phyloP scores from a whole-genome alignment of 1,140 invertebrate species.

The Macrobrachium nipponense region DNA sequence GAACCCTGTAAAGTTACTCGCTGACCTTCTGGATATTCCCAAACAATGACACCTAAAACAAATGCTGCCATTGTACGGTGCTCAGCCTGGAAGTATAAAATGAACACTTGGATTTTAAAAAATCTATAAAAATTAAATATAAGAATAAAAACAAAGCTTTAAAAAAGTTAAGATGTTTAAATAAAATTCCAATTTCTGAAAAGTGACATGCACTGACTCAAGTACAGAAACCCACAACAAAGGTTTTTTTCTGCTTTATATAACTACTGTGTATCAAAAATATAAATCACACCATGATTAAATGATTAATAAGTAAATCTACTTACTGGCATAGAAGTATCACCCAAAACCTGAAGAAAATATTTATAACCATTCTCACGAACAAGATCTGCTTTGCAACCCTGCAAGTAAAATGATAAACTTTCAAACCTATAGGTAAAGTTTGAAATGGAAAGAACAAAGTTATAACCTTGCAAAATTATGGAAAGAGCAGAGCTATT shows the following conservation, averaged over 20 bases:
- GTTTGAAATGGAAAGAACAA: too few species aligned
- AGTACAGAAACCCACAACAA: neutral
- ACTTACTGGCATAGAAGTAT: constrained; percentile 77
- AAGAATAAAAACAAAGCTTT: too few species aligned
- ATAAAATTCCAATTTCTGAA: neutral
- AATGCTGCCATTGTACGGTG: constrained; percentile 79
- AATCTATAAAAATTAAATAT: too few species aligned
- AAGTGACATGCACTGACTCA: neutral
- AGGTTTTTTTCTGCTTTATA: neutral
- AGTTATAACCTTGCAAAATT: too few species aligned
- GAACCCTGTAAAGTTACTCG: constrained; percentile 87
- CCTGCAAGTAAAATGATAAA: constrained; percentile 72
- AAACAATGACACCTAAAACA: constrained; percentile 91
- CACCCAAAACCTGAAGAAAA: constrained; percentile 89
- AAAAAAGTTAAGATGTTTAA: too few species aligned
- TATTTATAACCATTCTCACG: constrained; percentile 96
- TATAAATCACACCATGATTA: neutral
- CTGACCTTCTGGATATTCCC: constrained; percentile 87
- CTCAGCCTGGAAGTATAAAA: constrained; percentile 69
- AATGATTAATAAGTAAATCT: neutral
- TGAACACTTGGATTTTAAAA: neutral
- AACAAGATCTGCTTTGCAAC: constrained; percentile 94
- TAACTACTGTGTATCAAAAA: neutral
- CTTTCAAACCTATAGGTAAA: neutral
- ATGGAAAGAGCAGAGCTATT: too few species aligned